Evolutionary conservation across 2,113 vertebrate species (phyloP).

Genomic region (Catharus minimus): DNA sequence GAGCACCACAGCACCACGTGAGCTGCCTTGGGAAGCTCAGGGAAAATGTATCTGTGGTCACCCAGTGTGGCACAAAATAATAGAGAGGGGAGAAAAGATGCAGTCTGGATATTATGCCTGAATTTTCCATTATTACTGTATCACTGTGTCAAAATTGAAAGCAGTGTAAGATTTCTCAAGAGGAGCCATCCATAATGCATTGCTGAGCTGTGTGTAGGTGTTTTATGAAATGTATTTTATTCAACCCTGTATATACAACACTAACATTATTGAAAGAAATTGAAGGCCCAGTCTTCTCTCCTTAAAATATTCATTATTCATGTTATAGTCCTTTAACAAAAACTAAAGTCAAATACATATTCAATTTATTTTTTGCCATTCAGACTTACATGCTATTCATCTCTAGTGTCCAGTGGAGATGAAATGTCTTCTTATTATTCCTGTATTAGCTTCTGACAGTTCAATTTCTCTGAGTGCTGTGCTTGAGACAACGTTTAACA

Average conservation of each 20-base stretch:
- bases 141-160: constrained; percentile 78
- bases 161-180: constrained; percentile 74
- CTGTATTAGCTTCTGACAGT: constrained; percentile 77
- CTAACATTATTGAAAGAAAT: constrained; percentile 79
- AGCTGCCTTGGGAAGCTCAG: not conserved
- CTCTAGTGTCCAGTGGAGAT: constrained; percentile 71
- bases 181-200: constrained; percentile 76
- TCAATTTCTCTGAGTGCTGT: constrained; percentile 78
- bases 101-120: constrained; percentile 65
- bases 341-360: constrained; percentile 69
- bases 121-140: constrained; percentile 74
- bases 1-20: fast-evolving
- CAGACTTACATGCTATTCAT: constrained; percentile 71
- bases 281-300: constrained; percentile 70
- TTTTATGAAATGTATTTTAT: constrained; percentile 78
- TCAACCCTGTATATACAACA: constrained; percentile 74
- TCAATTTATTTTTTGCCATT: constrained; percentile 65
- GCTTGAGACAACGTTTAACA: constrained; percentile 70
- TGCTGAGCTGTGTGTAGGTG: constrained; percentile 67
- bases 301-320: constrained; percentile 78
- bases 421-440: constrained; percentile 75
- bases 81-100: constrained; percentile 37
- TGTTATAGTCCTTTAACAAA: constrained; percentile 75
- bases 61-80: constrained; percentile 54
- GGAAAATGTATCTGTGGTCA: constrained; percentile 32